A percentile compares a stretch with the other conserved stretches of the same genome.
Conservation (phyloP, 2,113 vertebrate genomes). For the Eurystomus gularis region DNA sequence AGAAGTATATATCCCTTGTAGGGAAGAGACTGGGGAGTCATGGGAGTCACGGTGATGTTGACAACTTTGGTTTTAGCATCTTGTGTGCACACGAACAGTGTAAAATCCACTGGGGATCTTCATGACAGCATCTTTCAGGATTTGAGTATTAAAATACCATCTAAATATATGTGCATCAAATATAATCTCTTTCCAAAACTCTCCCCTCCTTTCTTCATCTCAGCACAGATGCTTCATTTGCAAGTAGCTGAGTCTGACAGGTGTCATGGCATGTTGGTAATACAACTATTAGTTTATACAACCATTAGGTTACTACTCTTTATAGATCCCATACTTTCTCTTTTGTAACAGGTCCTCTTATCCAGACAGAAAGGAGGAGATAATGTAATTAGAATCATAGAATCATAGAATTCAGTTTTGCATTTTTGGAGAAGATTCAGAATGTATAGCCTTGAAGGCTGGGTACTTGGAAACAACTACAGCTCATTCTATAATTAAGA, state of each 20-base stretch:
- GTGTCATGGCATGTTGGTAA: not conserved
- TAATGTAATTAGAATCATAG: not conserved
- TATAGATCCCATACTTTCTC: not conserved
- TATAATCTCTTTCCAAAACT: not conserved
- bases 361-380: not conserved
- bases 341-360: not conserved
- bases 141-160: not conserved
- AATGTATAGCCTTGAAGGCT: not conserved
- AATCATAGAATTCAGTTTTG: not conserved
- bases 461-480: not conserved
- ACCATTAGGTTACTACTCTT: not conserved
- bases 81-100: accelerated
- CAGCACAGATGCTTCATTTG: not conserved
- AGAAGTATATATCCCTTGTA: not conserved
- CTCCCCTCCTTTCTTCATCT: not conserved
- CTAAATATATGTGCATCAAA: not conserved
- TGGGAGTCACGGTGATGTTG: not conserved
- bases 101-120: not conserved
- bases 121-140: not conserved
- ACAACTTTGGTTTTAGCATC: not conserved
- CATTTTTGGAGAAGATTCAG: not conserved
- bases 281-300: not conserved
- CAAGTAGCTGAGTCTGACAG: not conserved
- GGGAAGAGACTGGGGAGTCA: not conserved
- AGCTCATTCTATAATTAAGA: not conserved